Conservation (phyloP, 1,140 invertebrate genomes). For the Lepidotrigona ventralis region DNA sequence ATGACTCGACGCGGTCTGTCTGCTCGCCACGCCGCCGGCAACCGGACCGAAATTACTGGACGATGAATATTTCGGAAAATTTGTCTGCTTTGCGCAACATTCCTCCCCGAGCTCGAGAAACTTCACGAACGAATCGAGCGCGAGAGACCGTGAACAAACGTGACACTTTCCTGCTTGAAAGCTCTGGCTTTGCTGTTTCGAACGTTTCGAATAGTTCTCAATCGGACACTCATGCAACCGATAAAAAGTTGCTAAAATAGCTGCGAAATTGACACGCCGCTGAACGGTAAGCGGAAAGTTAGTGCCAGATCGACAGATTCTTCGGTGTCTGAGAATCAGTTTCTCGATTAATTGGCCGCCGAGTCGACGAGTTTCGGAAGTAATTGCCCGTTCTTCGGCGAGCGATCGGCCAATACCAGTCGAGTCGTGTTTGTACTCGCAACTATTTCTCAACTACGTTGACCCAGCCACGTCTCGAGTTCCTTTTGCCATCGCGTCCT, state of each 20-base stretch:
- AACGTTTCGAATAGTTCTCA: too few relatives aligned
- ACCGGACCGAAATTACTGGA: neutral
- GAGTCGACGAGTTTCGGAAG: constrained; percentile 1
- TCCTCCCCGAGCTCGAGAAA: too few relatives aligned
- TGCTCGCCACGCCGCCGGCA: neutral
- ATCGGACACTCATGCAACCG: neutral
- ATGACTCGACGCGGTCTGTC: constrained; percentile 12
- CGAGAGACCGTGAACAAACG: too few relatives aligned
- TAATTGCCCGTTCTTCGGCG: neutral
- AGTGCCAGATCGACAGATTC: neutral
- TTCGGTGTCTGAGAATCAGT: neutral
- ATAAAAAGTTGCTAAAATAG: too few relatives aligned
- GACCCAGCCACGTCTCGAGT: neutral
- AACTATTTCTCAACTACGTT: neutral
- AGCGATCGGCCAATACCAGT: neutral
- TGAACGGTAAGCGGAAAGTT: neutral
- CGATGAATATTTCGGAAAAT: constrained; percentile 1
- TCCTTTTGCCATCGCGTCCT: neutral
- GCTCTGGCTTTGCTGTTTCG: too few relatives aligned
- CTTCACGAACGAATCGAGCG: too few relatives aligned
- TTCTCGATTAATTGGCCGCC: constrained; percentile 12
- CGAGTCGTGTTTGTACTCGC: neutral
- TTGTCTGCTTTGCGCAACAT: neutral
- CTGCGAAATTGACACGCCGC: neutral
- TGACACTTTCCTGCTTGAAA: too few relatives aligned